A percentile compares a stretch with the other conserved stretches of the same genome.
These are phyloP conservation scores for Nephrotoma appendiculata DNA, from an alignment of 2,888 invertebrate genomes.

Conservation along the genomic window DNA sequence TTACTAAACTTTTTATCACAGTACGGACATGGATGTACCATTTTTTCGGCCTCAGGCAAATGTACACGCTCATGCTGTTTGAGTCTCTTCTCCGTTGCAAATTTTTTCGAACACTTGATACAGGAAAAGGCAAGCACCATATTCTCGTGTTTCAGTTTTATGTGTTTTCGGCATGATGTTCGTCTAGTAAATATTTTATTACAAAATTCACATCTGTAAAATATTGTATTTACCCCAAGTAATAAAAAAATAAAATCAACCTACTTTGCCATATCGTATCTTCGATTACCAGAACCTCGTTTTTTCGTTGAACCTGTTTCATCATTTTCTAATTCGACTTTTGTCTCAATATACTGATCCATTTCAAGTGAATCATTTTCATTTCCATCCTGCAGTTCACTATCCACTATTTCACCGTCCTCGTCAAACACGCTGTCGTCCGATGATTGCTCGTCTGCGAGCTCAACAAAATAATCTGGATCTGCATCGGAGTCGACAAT, in stretches of 20 bases:
- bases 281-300: not conserved
- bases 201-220: constrained; percentile 9
- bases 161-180: constrained; percentile 8
- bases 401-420: not conserved
- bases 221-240: not conserved
- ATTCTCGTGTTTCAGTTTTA: constrained; percentile 7
- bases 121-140: constrained; percentile 8
- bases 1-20: constrained; percentile 22
- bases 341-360: not conserved
- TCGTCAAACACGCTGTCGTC: not conserved
- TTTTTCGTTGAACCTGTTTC: not conserved
- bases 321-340: not conserved
- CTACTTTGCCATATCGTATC: not conserved
- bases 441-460: not conserved
- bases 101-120: constrained; percentile 12
- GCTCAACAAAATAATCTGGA: not conserved
- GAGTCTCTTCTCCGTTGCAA: constrained; percentile 13
- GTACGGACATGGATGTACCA: constrained; percentile 19
- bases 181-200: constrained; percentile 8
- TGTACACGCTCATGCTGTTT: constrained; percentile 16
- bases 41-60: constrained; percentile 19
- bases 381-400: not conserved
- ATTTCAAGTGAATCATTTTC: not conserved
- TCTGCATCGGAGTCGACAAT: not conserved
- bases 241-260: not conserved